Evolutionary conservation across 2,113 vertebrate species (phyloP), one percentile per base, ranked within the genome.

Genomic region (Bos indicus): DNA sequence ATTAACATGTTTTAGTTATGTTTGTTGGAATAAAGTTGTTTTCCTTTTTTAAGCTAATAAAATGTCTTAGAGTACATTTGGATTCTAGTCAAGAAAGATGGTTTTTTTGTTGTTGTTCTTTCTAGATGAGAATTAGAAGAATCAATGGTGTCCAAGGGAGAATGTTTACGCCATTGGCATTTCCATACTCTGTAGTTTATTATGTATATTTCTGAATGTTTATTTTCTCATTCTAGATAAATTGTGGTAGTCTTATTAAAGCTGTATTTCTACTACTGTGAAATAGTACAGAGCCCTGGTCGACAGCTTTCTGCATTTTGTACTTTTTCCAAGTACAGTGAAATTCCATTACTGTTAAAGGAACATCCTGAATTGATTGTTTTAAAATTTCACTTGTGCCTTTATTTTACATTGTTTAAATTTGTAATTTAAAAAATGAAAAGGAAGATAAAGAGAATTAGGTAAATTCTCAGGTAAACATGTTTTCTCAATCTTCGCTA

Each of bases 301-400:
- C 82, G 92, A 87, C 71, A 97, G 62, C 91, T 92, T 93, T 94
- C 80, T 90, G 36, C 28, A 88, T 94, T 96, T 96, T 97, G 54
- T 90, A 82, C 16, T 97, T 95, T 88, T 95, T 95, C 91, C n/a
- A 96, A 95, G 25, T 81, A 56, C n/a, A 93, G 62, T 84, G 71
- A 96, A 89, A 95, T 93, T 94, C 95, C 43, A 82, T 81, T 95
- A 52, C 28, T 97, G 48, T 96, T 95, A 94, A 97, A 90, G 82
- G 46, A 86, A 74, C 3, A 59, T 95, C 46, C 54, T 88, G 54
- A 83, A 14, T 91, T 92, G 88, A 96, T 95, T 88, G 17, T 62
- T 74, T 94, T 91, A 94, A 80, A 92, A 21, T 94, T 97, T 96
- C 36, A 88, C 94, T 94, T 87, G 26, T 95, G 52, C 52, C 28